Evolutionary conservation across 1,140 invertebrate genomes (phyloP).

Genomic region (Drosophila ananassae): DNA sequence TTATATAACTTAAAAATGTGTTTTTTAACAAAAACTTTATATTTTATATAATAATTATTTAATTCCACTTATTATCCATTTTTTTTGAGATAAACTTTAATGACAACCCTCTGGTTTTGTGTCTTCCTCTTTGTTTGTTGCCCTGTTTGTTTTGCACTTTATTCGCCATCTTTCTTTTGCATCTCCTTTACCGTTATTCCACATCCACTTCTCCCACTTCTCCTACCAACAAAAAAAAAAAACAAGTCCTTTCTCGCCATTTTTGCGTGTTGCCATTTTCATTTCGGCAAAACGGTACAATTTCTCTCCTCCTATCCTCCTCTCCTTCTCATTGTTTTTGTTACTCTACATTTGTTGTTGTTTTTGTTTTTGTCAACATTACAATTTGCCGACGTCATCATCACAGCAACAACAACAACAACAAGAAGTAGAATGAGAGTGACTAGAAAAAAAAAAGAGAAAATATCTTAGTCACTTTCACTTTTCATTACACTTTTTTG

Average conservation of each 20-base stretch:
- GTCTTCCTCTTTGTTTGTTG: constrained; percentile 15
- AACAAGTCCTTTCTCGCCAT: constrained; percentile 6
- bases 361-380: constrained; percentile 47
- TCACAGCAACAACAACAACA: constrained; percentile 3
- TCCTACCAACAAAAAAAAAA: not conserved
- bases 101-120: constrained; percentile 6
- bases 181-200: not conserved
- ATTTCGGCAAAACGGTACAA: constrained; percentile 47
- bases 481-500: constrained; percentile 46
- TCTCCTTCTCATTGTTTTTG: constrained; percentile 13
- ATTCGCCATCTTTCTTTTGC: constrained; percentile 15
- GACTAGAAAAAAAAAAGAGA: constrained; percentile 27
- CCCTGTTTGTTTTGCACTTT: constrained; percentile 27
- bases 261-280: constrained; percentile 58
- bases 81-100: constrained; percentile 13
- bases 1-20: no score
- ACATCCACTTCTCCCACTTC: not conserved
- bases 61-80: no score
- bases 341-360: not conserved
- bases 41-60: not conserved
- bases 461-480: constrained; percentile 64
- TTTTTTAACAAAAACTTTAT: no score
- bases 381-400: constrained; percentile 44
- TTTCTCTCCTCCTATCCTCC: constrained; percentile 5
- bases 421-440: constrained; percentile 7